Base-by-base conservation (phyloP, 2,113 vertebrate species). In the Apodemus sylvaticus region DNA sequence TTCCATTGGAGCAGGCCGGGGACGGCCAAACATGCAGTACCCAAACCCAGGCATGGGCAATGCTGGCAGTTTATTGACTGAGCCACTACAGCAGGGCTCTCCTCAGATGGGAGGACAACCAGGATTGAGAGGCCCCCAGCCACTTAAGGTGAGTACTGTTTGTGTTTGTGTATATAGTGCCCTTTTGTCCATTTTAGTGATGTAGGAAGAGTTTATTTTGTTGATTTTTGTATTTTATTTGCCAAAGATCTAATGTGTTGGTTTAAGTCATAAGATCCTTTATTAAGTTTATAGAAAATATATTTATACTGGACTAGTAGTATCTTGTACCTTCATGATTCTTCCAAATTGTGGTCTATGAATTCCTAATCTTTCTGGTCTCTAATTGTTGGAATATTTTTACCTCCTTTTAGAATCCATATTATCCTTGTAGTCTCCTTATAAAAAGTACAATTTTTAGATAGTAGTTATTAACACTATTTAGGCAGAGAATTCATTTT, bases 101-200 rank as follows among this genome's bases (percentile, higher is more conserved):
- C 98, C 99, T 0, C 99, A 99, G 95, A 99, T 99, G 94, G 99
- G 98, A 91, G 99, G 98, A 91, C 99, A 99, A 94, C 82, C 99
- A 51, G 99, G 98, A 96, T 98, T 99, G 96, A 99, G 99, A 97
- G 99, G 99, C 10, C 99, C 99, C 55, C 99, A 99, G 94, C 99
- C 99, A 79, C 99, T 97, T 16, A 98, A 98, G 97, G 97, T 97
- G n/a, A 96, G 97, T 78, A 12, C 29, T 16, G 6, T 34, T 97
- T 90, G 1, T 70, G 53, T 93, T 14, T 86, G 55, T 20, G 4
- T n/a, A 14, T 0, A 48, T 11, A 55, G 24, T 78, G 12, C 45
- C 12, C 70, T 19, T 77, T 53, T 82, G 60, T 60, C 42, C 77
- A 31, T 68, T 73, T 16, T 5, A 3, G 3, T 68, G 88, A 45